Evolutionary conservation across 1,140 invertebrate genomes (phyloP).

Genomic region (Orius insidiosus): DNA sequence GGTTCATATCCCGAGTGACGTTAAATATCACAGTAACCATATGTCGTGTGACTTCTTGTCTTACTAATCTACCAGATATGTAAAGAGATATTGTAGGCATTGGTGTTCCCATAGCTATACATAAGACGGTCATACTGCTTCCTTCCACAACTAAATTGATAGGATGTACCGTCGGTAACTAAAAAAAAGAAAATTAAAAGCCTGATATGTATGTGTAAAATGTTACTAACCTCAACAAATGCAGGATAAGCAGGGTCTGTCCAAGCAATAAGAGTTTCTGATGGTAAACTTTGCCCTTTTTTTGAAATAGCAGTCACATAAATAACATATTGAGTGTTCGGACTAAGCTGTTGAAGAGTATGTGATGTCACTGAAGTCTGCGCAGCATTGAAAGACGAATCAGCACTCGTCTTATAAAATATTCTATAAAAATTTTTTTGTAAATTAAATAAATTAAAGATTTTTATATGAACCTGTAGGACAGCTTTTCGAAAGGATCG

Average conservation of each 20-base stretch:
- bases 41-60: constrained; percentile 56
- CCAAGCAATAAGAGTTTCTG: constrained; percentile 65
- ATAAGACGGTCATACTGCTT: constrained; percentile 64
- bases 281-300: constrained; percentile 48
- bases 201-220: too few relatives aligned
- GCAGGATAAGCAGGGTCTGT: constrained; percentile 70
- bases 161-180: constrained; percentile 65
- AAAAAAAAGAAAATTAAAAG: too few relatives aligned
- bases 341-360: constrained; percentile 44
- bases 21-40: constrained; percentile 67
- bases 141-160: constrained; percentile 66
- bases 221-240: constrained; percentile 54
- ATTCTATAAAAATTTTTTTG: constrained; percentile 35
- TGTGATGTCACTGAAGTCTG: constrained; percentile 47
- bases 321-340: constrained; percentile 60
- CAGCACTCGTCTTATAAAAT: constrained; percentile 42
- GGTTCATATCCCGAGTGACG: constrained; percentile 61
- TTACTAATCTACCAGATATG: constrained; percentile 50
- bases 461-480: constrained; percentile 49
- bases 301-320: constrained; percentile 50
- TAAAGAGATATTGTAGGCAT: constrained; percentile 66
- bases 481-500: constrained; percentile 51
- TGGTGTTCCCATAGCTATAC: constrained; percentile 64
- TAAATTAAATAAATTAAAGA: constrained; percentile 7
- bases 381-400: constrained; percentile 36